Base-by-base conservation (phyloP, 2,888 invertebrate genomes). In the Nematopogon swammerdamellus region DNA sequence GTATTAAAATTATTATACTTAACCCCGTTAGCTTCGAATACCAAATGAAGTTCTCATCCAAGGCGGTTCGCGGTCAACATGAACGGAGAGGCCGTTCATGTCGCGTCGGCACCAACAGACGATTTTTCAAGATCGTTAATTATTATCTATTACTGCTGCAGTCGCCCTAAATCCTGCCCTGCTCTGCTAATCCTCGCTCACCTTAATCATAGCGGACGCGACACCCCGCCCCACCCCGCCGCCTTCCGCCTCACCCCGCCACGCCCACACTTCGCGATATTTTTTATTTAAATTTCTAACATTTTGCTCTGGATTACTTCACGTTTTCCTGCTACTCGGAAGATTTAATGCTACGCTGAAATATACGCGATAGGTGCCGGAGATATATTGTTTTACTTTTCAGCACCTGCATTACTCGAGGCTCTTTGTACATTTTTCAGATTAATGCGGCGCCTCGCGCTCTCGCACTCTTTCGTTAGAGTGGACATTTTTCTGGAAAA, bases 321-420 rank as follows among this genome's bases (percentile, higher is more conserved):
- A 36, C 36, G 36, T 36, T 14, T 36, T 14, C 25, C 25, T 25
- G 25, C 25, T n/a, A n/a, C n/a, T 25, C 25, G 25, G 36, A 6
- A 36, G 36, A 36, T 14, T 36, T 36, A 36, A 36, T 36, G 36
- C 14, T 36, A 3, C 8, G 36, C 36, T 36, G 36, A 36, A 36
- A 36, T 36, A 14, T 14, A 36, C 36, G 36, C 36, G 36, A 14
- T 36, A 36, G 11, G 36, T 14, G n/a, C 8, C 3, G 46, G 29
- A 46, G 20, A 46, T 46, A 20, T 46, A 46, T 19, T 20, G 46
- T 46, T 46, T 46, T 46, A 19, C 29, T 29, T 29, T 46, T 46
- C 25, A 46, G 18, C 29, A 45, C 19, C 18, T 45, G n/a, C 19
- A 19, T 3, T 18, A 18, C 45, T n/a, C n/a, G n/a, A 17, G 45